Evolutionary conservation across 2,797 vertebrate genomes (phyloP).

Genomic region (Pteropus rufus): DNA sequence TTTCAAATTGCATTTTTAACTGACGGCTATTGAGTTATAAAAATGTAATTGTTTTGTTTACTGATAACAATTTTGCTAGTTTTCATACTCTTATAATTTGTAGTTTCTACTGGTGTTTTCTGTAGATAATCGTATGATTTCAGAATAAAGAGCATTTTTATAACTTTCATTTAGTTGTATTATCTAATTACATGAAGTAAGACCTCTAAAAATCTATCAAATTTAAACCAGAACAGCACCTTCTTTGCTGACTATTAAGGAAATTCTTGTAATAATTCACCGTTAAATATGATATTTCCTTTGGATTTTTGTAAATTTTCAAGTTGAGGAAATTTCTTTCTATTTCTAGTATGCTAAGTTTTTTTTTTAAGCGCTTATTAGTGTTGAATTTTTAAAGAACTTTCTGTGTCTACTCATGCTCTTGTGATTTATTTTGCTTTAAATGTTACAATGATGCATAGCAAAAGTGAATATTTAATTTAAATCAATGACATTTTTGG

Average conservation of each 20-base stretch:
- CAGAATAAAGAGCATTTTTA: neutral
- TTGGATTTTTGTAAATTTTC: constrained; percentile 54
- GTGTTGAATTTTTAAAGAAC: neutral
- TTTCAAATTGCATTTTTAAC: constrained; percentile 4
- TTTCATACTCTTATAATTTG: constrained; percentile 16
- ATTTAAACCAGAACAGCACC: neutral
- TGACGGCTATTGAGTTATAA: neutral
- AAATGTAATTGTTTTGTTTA: neutral
- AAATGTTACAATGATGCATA: neutral
- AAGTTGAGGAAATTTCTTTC: constrained; percentile 22
- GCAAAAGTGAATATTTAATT: neutral
- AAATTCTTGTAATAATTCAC: constrained; percentile 3
- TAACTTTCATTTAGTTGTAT: neutral
- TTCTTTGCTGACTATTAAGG: neutral
- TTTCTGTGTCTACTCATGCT: neutral
- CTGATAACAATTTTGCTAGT: neutral
- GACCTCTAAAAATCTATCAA: neutral
- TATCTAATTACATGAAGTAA: neutral
- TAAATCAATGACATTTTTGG: neutral
- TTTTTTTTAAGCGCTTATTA: neutral
- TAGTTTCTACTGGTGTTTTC: neutral
- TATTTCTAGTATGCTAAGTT: constrained; percentile 13
- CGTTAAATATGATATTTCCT: constrained; percentile 24
- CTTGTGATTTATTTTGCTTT: constrained; percentile 15
- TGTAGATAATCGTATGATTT: neutral